Percentiles rank a stretch among this genome's conserved stretches.
Conservation (phyloP, 2,888 invertebrate species). For the Gryllus longicercus region DNA sequence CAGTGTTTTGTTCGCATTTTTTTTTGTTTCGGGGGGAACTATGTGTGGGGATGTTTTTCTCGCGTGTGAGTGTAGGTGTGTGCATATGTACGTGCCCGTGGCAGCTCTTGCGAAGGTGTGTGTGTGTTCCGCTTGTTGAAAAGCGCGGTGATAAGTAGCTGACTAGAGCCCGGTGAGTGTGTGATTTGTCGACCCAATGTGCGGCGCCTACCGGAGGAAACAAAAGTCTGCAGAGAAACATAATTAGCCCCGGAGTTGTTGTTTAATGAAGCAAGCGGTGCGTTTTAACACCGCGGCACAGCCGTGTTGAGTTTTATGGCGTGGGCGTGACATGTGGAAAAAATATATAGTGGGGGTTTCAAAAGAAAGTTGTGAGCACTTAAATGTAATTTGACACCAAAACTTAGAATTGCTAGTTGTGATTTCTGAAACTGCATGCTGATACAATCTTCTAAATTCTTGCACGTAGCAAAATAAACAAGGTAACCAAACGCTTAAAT, state of each 20-base stretch:
- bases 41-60: background rate
- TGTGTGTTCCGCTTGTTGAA: background rate
- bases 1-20: background rate
- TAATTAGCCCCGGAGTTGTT: background rate
- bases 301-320: no score
- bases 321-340: no score
- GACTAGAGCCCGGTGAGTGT: background rate
- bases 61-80: background rate
- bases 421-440: no score
- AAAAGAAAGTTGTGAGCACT: no score
- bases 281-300: background rate
- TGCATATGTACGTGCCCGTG: no score
- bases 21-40: background rate
- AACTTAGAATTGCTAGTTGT: no score
- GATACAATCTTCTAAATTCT: no score
- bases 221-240: background rate
- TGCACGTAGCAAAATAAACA: no score
- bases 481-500: no score
- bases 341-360: no score
- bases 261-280: background rate
- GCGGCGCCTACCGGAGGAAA: background rate
- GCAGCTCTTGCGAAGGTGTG: no score
- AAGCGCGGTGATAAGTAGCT: constrained; percentile 6
- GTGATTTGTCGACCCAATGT: background rate
- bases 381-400: no score